Base-by-base conservation (phyloP, 2,888 invertebrate species). In the Erebia ligea region DNA sequence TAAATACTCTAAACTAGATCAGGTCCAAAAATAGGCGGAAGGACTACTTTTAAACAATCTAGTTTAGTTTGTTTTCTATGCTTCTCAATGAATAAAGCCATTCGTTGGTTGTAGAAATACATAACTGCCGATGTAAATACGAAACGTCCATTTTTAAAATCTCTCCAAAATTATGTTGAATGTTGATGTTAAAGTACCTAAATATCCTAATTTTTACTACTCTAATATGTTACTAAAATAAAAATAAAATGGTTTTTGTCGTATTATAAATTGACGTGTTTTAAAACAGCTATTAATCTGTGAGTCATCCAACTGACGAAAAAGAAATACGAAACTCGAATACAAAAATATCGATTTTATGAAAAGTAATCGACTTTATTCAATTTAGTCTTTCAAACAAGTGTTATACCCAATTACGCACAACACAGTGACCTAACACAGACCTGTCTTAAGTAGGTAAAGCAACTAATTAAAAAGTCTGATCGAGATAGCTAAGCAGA, bases 371-470 rank as follows among this genome's bases (percentile, higher is more conserved):
- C 6, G 61, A 61, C 13, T 15, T 62, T 61, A 17, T 8, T 11
- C 17, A 21, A 8, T 48, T 48, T 21, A 19, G 45, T 19, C 19
- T 45, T 42, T 17, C 42, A 42, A 61, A 42, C 40, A 10, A 17
- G 59, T 17, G 19, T 42, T 15, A 40, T 25, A n/a, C 40, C n/a
- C 25, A 61, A 1, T 21, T 25, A 62, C 62, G 62, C 62, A 62
- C 62, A 62, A 62, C 3, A 10, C 62, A 62, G 2, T 15, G 10
- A 42, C 40, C 17, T 2, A 40, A 59, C 17, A 59, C 17, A 45
- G 8, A 21, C 21, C 1, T 34, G 42, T 17, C 59, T 17, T 1
- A 62, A 9, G 15, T 45, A 61, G 21, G 40, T 45, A 40, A 40
- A 19, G 56, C 56, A 21, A 56, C 3, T 19, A 56, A 56, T 21